Evolutionary conservation across 2,113 vertebrate genomes (phyloP), one percentile per base, ranked within the genome.

Genomic region (Epinephelus fuscoguttatus): DNA sequence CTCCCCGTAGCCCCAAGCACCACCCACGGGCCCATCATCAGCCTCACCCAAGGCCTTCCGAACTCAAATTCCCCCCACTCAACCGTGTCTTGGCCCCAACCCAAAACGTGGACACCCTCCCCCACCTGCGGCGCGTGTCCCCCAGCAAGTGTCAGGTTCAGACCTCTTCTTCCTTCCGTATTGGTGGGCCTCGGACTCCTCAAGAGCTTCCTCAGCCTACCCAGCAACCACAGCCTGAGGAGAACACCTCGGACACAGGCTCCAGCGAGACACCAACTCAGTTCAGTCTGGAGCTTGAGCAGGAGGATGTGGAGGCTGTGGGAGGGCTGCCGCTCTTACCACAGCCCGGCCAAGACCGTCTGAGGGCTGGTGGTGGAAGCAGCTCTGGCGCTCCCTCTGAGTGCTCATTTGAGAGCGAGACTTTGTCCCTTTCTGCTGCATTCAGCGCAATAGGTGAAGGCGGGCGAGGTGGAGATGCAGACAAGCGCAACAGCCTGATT

Each of bases 71-170:
- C 68, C 95, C 97, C 0, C 95, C 97, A 0, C 88, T 98, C n/a
- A 96, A 95, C 0, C 95, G 98, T 0, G 95, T 97, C 45, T 88
- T 99, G 59, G 96, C 95, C 0, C 95, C 97, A 0, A 96, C 97
- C 0, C 95, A 97, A 0, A 97, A 96, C 0, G 97, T 99, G 3
- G 98, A 99, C 90, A 96, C 94, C 0, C 90, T 99, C 10, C 97
- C 97, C 1, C 98, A 98, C 89, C 92, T 98, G 55, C 94, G 97
- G 0, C 96, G 96, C 2, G 98, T 96, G 70, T 97, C 97, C 0
- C 97, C 97, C 0, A 98, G 97, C 91, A 96, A 97, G 91, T 98
- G 97, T 83, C 95, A 96, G 0, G 93, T 97, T 15, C 98, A 99
- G 93, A 98, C 97, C 0, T 91, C 95, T 8, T 98, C 97, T 5